Evolutionary conservation across 1,140 invertebrate species (phyloP).

Genomic region (Bombyx mori): DNA sequence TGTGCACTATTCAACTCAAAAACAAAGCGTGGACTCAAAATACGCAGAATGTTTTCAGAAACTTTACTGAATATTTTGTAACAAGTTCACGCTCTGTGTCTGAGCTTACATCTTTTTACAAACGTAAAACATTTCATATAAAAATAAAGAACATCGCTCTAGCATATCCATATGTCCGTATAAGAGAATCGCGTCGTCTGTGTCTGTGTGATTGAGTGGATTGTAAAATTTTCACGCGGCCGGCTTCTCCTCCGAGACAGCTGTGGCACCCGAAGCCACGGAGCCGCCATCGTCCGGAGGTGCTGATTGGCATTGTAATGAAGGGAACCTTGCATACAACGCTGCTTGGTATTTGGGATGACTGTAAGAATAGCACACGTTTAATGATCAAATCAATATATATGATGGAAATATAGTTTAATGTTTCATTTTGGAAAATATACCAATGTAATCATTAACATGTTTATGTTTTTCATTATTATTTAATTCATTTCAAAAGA

Average conservation of each 20-base stretch:
- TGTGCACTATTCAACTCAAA: constrained; percentile 60
- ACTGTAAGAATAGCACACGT: constrained; percentile 38
- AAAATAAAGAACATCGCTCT: constrained; percentile 60
- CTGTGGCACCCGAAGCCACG: constrained; percentile 71
- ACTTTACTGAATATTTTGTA: constrained; percentile 47
- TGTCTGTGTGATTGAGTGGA: not conserved
- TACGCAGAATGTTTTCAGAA: constrained; percentile 27
- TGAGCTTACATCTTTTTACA: constrained; percentile 60
- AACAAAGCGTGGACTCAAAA: constrained; percentile 57
- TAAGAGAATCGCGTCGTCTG: constrained; percentile 14
- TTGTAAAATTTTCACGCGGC: constrained; percentile 61
- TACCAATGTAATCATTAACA: not conserved
- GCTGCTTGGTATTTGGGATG: constrained; percentile 77
- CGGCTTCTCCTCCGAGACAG: constrained; percentile 71
- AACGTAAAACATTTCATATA: constrained; percentile 49
- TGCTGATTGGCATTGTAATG: constrained; percentile 68
- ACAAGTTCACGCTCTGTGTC: constrained; percentile 43
- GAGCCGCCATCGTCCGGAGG: constrained; percentile 69
- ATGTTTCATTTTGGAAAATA: no score
- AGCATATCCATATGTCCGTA: constrained; percentile 44
- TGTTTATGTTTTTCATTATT: not conserved
- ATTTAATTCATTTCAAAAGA: not conserved
- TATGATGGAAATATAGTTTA: not conserved
- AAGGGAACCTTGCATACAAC: constrained; percentile 76
- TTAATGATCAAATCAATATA: not conserved